Conservation (phyloP, 2,113 vertebrate species). For the Spea multiplicata region DNA sequence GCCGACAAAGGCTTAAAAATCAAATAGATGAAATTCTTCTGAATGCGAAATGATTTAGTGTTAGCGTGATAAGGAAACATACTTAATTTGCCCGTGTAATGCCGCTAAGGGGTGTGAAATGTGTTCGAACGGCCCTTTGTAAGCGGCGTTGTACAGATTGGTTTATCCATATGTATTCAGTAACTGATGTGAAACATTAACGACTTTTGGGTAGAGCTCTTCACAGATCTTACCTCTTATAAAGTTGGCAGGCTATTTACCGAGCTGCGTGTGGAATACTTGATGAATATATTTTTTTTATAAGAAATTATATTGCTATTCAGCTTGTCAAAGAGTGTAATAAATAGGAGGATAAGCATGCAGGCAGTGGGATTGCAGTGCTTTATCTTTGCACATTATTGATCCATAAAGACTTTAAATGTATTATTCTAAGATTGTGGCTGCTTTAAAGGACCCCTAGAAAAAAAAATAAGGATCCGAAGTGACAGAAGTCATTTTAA, state of each 20-base stretch:
- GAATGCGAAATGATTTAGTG: too few species aligned
- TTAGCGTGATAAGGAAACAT: too few species aligned
- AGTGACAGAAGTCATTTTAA: conserved; percentile 71
- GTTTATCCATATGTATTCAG: conserved; percentile 19
- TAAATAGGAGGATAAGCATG: conserved; percentile 57
- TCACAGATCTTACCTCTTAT: conserved; percentile 51
- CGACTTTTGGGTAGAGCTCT: conserved; percentile 46
- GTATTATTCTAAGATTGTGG: conserved; percentile 59
- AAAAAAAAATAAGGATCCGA: conserved; percentile 62
- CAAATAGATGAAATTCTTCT: too few species aligned
- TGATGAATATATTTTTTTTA: conserved; percentile 50
- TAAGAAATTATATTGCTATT: conserved; percentile 52
- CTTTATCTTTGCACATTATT: conserved; percentile 62
- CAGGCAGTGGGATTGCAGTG: conserved; percentile 55
- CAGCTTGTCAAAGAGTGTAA: conserved; percentile 55
- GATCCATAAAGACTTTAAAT: conserved; percentile 65
- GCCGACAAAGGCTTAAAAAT: too few species aligned
- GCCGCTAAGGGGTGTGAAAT: too few species aligned
- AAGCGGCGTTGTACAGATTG: background rate
- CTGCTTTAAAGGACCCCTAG: conserved; percentile 56
- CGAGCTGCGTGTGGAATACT: conserved; percentile 38
- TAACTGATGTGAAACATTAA: conserved; percentile 52
- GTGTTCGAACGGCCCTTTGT: background rate
- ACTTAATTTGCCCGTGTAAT: too few species aligned
- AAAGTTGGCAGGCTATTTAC: conserved; percentile 50